Evolutionary conservation across 2,888 invertebrate species (phyloP), one percentile per base, ranked within the genome.

Genomic region (Euplexia lucipara): DNA sequence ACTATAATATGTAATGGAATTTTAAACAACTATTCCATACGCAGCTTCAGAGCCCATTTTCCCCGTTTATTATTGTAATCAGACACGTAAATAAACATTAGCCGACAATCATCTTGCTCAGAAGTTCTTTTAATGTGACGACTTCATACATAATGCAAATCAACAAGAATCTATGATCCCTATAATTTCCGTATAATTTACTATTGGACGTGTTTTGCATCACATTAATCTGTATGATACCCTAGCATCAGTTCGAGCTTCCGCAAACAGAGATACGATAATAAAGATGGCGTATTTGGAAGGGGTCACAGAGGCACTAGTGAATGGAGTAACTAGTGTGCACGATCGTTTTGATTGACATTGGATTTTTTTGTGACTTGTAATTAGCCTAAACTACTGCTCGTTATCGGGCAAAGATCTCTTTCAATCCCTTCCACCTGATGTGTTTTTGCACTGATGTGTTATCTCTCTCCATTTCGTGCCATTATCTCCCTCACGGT

Each of bases 111-210:
- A 49, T 62, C 48, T 61, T 37, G 62, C 49, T 45, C 39, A 60
- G 67, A 72, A 80, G 65, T 72, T 66, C 56, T 66, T 62, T 37
- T 80, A 83, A 82, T 78, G 73, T 83, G 86, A 85, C 83, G 83
- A 81, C 72, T 77, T 79, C 45, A 87, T 87, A 81, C 79, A 86
- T 86, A 79, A 86, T 87, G 70, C 61, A 86, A 80, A 18, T 48
- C 54, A 64, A 79, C 66, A 81, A 78, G 73, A 82, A 75, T 75
- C 72, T 63, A 77, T 83, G 83, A 83, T 82, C 63, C 79, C 68
- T 82, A 75, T 78, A 72, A 84, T 82, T 83, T 83, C 57, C 75
- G 79, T 82, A 80, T 68, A 82, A 86, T 79, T 73, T 61, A 58
- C 60, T 45, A 77, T 52, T 64, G 54, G 52, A 69, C 64, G 59